These are phyloP conservation scores for Oeneis ivallda DNA, from an alignment of 2,888 invertebrate genomes.

Conservation along the genomic window DNA sequence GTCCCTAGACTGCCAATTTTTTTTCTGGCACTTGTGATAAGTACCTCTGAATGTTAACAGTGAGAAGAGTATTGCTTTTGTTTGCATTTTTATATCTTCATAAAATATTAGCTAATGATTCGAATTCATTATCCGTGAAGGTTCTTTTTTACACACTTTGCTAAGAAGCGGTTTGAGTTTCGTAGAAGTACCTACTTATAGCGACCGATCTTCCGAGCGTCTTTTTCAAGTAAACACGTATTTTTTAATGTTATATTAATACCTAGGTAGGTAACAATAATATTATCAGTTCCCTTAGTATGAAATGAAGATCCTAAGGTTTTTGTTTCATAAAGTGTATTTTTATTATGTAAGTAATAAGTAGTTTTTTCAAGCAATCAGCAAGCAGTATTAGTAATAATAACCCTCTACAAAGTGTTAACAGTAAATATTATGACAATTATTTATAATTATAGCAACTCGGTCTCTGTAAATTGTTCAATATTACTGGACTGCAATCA, in stretches of 20 bases:
- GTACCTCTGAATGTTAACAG: too few species aligned
- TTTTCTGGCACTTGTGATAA: too few species aligned
- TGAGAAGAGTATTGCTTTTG: too few species aligned
- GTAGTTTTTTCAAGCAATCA: too few species aligned
- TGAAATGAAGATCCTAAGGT: background rate
- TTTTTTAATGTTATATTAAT: background rate
- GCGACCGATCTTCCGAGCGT: background rate
- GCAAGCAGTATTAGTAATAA: background rate
- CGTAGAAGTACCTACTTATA: slow-evolving; percentile 4
- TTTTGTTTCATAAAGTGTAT: background rate
- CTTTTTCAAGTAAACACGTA: background rate
- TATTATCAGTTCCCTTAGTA: background rate
- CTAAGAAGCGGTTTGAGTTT: slow-evolving; percentile 5
- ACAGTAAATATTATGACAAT: slow-evolving; percentile 18
- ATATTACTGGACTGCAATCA: slow-evolving; percentile 20
- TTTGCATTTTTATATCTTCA: slow-evolving; percentile 7
- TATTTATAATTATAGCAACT: slow-evolving; percentile 12
- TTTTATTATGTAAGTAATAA: too few species aligned
- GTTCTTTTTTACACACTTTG: slow-evolving; percentile 4
- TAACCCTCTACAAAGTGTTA: background rate
- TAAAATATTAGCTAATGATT: slow-evolving; percentile 12
- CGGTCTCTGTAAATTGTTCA: slow-evolving; percentile 21
- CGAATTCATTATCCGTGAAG: slow-evolving; percentile 16
- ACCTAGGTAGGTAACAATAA: background rate
- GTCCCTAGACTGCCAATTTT: too few species aligned